phyloP scores from a whole-genome alignment of 2,888 invertebrate genomes.

The Himalopsyche kuldschensis region DNA sequence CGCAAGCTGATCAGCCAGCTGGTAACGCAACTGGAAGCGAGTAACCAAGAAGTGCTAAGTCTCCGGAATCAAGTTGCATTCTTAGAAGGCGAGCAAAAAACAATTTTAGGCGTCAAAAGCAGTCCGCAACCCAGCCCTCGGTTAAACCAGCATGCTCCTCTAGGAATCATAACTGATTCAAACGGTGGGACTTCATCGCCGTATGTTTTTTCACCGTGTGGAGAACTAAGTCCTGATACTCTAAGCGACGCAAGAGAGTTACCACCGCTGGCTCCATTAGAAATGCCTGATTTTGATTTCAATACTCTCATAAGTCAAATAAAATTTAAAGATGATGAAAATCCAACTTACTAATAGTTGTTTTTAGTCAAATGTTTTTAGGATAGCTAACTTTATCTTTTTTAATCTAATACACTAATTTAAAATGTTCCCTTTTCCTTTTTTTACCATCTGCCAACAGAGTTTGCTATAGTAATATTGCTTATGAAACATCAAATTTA shows the following conservation, averaged over 20 bases:
- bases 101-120: background rate
- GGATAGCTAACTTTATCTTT: background rate
- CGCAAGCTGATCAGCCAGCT: slow-evolving; percentile 54
- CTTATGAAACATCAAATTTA: too few species aligned
- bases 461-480: too few species aligned
- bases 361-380: background rate
- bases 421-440: background rate
- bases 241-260: slow-evolving; percentile 44
- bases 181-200: slow-evolving; percentile 48
- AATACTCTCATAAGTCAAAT: slow-evolving; percentile 27
- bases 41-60: slow-evolving; percentile 55
- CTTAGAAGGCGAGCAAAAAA: slow-evolving; percentile 47
- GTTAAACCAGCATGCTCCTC: background rate
- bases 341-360: background rate
- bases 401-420: background rate
- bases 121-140: slow-evolving; percentile 16
- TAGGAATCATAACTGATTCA: slow-evolving; percentile 47
- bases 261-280: slow-evolving; percentile 61
- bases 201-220: slow-evolving; percentile 50
- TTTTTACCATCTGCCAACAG: too few species aligned
- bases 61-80: slow-evolving; percentile 50
- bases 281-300: slow-evolving; percentile 65
- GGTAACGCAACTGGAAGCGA: slow-evolving; percentile 56
- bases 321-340: slow-evolving; percentile 7
- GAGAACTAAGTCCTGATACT: slow-evolving; percentile 49